phyloP scores from a whole-genome alignment of 2,888 invertebrate genomes.

The Crematogaster levior region DNA sequence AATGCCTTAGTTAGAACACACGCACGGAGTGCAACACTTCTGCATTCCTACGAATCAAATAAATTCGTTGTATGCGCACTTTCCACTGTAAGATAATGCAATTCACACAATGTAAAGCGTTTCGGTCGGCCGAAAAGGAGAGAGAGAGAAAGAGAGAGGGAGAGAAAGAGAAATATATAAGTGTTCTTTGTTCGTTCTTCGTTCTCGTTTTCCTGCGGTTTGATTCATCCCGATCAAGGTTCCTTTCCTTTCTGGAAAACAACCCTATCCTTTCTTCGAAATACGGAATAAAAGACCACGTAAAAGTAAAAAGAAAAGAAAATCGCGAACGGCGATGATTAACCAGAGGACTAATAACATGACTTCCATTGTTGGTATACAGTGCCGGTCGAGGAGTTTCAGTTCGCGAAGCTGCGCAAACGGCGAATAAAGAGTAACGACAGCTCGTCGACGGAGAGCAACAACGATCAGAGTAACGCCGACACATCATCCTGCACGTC shows the following conservation, averaged over 20 bases:
- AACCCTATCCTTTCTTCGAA: slow-evolving; percentile 18
- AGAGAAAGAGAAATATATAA: slow-evolving; percentile 19
- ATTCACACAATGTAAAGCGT: slow-evolving; percentile 63
- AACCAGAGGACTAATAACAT: slow-evolving; percentile 69
- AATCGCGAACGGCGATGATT: slow-evolving; percentile 28
- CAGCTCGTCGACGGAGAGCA: slow-evolving; percentile 84
- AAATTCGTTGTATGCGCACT: slow-evolving; percentile 52
- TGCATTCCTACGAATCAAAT: slow-evolving; percentile 9
- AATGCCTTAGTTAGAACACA: slow-evolving; percentile 67
- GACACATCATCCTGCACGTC: slow-evolving; percentile 83
- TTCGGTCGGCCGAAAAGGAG: slow-evolving; percentile 23
- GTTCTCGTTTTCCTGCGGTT: slow-evolving; percentile 38
- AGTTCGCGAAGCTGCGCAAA: slow-evolving; percentile 84
- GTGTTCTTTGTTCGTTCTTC: slow-evolving; percentile 30
- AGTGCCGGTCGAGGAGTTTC: slow-evolving; percentile 85
- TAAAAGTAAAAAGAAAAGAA: slow-evolving; percentile 55
- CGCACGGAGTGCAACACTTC: slow-evolving; percentile 70
- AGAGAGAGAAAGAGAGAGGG: slow-evolving; percentile 21
- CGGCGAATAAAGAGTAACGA: slow-evolving; percentile 83
- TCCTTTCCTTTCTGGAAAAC: no score
- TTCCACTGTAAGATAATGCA: slow-evolving; percentile 70
- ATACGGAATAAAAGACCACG: neutral
- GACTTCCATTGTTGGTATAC: slow-evolving; percentile 79
- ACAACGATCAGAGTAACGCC: slow-evolving; percentile 83
- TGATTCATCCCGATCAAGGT: slow-evolving; percentile 25